Evolutionary conservation across 2,113 vertebrate species (phyloP).

Genomic region (Catagonus wagneri): DNA sequence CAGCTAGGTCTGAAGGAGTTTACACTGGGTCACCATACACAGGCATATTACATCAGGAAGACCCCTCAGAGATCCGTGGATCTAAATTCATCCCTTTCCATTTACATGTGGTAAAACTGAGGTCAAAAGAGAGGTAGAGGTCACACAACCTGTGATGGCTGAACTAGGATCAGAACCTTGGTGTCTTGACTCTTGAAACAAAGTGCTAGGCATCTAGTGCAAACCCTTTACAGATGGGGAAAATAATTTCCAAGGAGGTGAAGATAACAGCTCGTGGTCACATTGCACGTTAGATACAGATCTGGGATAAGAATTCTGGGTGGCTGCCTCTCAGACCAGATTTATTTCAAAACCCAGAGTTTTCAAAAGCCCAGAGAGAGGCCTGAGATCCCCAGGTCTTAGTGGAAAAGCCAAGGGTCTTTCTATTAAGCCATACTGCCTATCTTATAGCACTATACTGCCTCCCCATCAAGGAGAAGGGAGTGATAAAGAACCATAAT

Average conservation of each 20-base stretch:
- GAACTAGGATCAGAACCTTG: neutral
- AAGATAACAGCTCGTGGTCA: neutral
- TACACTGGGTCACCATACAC: neutral
- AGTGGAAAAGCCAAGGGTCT: neutral
- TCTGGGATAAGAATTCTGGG: neutral
- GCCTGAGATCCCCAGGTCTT: neutral
- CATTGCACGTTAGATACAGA: neutral
- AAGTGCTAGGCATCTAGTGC: neutral
- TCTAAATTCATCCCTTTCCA: neutral
- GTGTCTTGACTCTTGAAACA: neutral
- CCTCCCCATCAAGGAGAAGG: neutral
- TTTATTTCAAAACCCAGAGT: neutral
- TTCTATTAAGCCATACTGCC: neutral
- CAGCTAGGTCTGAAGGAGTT: neutral
- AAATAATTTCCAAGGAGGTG: neutral
- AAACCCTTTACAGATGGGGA: neutral
- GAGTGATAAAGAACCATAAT: neutral
- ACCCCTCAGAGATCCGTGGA: neutral
- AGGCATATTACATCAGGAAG: neutral
- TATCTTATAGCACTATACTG: neutral
- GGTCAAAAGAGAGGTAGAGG: neutral
- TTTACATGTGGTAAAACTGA: neutral
- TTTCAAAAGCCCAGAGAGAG: slow-evolving; percentile 17
- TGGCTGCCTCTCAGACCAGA: neutral
- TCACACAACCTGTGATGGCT: neutral